phyloP scores from a whole-genome alignment of 2,113 vertebrate species.

The Pantherophis guttatus region DNA sequence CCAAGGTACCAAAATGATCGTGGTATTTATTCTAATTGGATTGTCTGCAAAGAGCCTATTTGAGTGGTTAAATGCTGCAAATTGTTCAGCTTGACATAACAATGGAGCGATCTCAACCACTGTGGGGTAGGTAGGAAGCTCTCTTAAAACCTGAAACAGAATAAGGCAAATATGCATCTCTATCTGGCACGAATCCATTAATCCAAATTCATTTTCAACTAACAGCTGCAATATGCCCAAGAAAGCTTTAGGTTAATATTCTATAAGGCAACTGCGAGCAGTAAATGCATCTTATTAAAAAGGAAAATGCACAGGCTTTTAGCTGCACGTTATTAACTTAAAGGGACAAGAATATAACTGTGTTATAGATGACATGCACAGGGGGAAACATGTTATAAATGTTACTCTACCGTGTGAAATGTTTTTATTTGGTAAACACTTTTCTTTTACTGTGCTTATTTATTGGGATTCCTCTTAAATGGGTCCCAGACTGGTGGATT shows the following conservation, averaged over 20 bases:
- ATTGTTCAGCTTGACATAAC: slow-evolving; percentile 88
- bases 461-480: no score
- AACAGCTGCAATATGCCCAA: slow-evolving; percentile 59
- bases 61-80: slow-evolving; percentile 87
- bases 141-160: slow-evolving; percentile 68
- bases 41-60: slow-evolving; percentile 83
- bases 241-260: slow-evolving; percentile 62
- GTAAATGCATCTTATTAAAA: slow-evolving; percentile 52
- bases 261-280: slow-evolving; percentile 54
- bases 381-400: slow-evolving; percentile 39
- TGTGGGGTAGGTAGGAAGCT: slow-evolving; percentile 77
- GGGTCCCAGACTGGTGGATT: neutral
- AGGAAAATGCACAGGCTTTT: slow-evolving; percentile 40
- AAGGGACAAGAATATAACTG: neutral
- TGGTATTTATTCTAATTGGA: slow-evolving; percentile 84
- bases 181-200: slow-evolving; percentile 63
- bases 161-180: slow-evolving; percentile 51
- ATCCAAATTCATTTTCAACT: slow-evolving; percentile 59
- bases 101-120: slow-evolving; percentile 82
- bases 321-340: neutral
- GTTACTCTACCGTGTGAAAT: neutral
- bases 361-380: neutral
- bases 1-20: slow-evolving; percentile 79
- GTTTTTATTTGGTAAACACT: neutral
- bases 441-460: neutral